phyloP scores from a whole-genome alignment of 2,888 invertebrate species.

The Chirona hameri region DNA sequence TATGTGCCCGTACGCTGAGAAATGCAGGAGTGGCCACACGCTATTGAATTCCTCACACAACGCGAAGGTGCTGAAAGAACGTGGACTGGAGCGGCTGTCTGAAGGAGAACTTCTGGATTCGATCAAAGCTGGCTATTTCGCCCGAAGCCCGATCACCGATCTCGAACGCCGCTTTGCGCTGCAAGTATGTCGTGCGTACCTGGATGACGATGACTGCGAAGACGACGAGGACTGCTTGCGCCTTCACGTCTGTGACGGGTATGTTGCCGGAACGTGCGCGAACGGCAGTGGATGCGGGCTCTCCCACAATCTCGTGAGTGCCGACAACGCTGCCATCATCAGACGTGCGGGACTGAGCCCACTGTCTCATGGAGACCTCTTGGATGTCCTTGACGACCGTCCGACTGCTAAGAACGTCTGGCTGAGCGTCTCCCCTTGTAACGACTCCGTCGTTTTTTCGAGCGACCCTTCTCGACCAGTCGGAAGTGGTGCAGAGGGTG shows the following conservation, averaged over 20 bases:
- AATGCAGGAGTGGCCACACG: background rate
- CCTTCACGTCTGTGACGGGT: background rate
- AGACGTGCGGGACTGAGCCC: background rate
- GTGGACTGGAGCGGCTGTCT: background rate
- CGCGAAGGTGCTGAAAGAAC: background rate
- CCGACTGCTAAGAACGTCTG: background rate
- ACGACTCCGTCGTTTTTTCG: background rate
- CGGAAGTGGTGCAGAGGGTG: too few relatives aligned
- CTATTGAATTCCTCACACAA: background rate
- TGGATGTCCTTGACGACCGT: background rate
- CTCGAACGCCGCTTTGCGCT: background rate
- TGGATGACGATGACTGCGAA: too few relatives aligned
- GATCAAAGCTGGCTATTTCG: background rate
- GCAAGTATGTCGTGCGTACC: background rate
- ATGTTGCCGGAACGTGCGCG: background rate
- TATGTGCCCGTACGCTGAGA: background rate
- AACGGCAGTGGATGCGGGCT: background rate
- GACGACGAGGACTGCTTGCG: background rate
- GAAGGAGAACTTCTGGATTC: background rate
- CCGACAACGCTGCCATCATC: background rate
- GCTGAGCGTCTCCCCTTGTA: background rate
- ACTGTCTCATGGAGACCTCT: background rate
- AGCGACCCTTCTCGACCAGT: background rate
- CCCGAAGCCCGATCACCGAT: background rate
- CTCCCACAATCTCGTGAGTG: background rate